Conservation (phyloP, 2,113 vertebrate species). For the Actenoides lindsayi region DNA sequence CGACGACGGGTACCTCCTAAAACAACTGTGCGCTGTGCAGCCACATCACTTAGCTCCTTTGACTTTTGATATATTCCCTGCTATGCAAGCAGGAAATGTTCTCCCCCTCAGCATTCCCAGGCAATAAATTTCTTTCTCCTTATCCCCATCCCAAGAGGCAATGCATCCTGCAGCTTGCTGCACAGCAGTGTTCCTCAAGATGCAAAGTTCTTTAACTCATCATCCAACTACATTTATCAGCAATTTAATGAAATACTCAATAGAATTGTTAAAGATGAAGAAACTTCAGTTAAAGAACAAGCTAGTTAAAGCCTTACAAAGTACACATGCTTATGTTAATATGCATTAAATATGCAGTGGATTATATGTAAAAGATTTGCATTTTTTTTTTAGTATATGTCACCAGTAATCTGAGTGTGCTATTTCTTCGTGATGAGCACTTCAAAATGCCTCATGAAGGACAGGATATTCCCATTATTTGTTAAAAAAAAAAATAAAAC, state of each 20-base stretch:
- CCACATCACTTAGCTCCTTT: not conserved
- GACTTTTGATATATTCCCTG: not conserved
- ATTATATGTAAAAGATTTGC: not conserved
- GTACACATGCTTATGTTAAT: not conserved
- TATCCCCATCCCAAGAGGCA: not conserved
- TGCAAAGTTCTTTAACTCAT: not conserved
- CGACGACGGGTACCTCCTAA: not conserved
- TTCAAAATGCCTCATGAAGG: not conserved
- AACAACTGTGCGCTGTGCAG: fast-evolving
- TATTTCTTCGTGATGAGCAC: fast-evolving
- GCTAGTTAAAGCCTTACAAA: not conserved
- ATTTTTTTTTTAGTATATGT: not conserved
- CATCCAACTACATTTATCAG: not conserved
- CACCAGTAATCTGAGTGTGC: not conserved
- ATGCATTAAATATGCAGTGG: not conserved
- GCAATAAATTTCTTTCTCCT: not conserved
- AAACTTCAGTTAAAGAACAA: not conserved
- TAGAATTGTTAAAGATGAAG: not conserved
- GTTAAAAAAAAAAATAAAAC: not conserved
- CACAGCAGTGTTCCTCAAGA: not conserved
- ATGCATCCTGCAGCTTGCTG: not conserved
- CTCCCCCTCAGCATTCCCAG: not conserved
- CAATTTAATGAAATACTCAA: not conserved
- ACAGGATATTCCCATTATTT: not conserved
- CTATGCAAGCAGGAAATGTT: not conserved